These are phyloP conservation scores for Maccullochella peelii DNA, from an alignment of 2,113 vertebrate genomes.

Conservation along the genomic window DNA sequence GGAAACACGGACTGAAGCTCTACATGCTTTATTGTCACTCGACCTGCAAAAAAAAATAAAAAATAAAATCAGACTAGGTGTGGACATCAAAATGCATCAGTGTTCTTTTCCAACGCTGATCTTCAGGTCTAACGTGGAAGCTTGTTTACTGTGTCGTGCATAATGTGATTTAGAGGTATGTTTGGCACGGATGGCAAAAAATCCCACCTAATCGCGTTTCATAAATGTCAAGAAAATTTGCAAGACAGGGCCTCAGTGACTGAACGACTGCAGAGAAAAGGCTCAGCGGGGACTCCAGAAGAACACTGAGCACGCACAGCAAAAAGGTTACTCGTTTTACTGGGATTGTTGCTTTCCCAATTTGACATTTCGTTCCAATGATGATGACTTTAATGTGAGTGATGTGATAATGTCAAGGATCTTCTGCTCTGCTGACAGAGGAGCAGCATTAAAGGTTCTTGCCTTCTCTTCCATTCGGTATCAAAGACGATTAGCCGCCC, in stretches of 20 bases:
- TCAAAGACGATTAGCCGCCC: conserved; percentile 13
- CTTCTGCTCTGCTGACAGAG: neutral
- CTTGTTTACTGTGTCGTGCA: conserved; percentile 32
- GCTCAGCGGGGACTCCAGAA: neutral
- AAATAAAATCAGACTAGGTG: neutral
- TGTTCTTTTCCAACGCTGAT: conserved; percentile 13
- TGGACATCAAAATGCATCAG: conserved; percentile 29
- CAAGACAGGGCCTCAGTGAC: conserved; percentile 32
- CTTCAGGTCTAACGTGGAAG: conserved; percentile 20
- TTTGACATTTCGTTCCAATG: conserved; percentile 75
- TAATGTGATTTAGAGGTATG: conserved; percentile 51
- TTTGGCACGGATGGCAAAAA: conserved; percentile 47
- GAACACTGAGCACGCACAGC: conserved; percentile 19
- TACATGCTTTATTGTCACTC: neutral
- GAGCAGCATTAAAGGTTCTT: conserved; percentile 6
- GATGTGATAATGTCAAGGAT: conserved; percentile 69
- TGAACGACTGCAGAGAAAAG: conserved; percentile 17
- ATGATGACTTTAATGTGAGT: conserved; percentile 65
- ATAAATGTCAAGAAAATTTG: conserved; percentile 72
- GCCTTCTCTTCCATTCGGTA: conserved; percentile 17
- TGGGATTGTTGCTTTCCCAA: conserved; percentile 55
- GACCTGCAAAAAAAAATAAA: neutral
- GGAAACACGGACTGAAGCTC: neutral
- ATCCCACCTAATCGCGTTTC: conserved; percentile 65
- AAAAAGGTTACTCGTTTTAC: conserved; percentile 71